phyloP scores from a whole-genome alignment of 2,888 invertebrate species.

The Lissonota sp. region DNA sequence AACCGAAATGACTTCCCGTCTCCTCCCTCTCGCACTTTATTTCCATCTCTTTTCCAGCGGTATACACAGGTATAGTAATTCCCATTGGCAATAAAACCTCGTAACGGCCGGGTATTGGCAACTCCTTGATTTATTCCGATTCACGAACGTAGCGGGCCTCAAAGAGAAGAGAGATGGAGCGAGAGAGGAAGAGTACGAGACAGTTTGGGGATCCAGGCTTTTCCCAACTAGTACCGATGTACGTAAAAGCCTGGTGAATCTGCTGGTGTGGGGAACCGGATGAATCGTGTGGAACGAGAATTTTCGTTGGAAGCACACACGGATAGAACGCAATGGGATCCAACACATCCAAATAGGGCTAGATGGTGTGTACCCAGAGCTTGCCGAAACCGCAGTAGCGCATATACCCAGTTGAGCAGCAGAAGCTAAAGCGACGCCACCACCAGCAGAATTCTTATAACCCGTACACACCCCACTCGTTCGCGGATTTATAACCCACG shows the following conservation, averaged over 20 bases:
- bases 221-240: conserved; percentile 25
- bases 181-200: conserved; percentile 22
- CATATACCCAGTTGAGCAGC: conserved; percentile 40
- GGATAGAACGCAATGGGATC: neutral
- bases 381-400: conserved; percentile 29
- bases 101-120: conserved; percentile 79
- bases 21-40: conserved; percentile 15
- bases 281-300: conserved; percentile 48
- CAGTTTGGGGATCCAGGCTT: conserved; percentile 20
- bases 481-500: conserved; percentile 61
- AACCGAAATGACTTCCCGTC: conserved; percentile 33
- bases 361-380: conserved; percentile 15
- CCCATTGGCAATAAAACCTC: conserved; percentile 78
- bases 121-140: conserved; percentile 78
- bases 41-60: neutral
- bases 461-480: conserved; percentile 50
- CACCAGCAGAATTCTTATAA: conserved; percentile 57
- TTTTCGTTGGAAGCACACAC: conserved; percentile 36
- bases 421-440: conserved; percentile 17
- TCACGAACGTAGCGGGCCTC: conserved; percentile 33
- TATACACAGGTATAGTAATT: conserved; percentile 14
- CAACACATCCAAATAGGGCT: conserved; percentile 15
- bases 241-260: conserved; percentile 40
- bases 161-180: conserved; percentile 15
- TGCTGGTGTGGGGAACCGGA: conserved; percentile 31